phyloP scores from a whole-genome alignment of 37 sponge, comb jelly and placozoan genomes.

The Dysidea cf. avara region DNA sequence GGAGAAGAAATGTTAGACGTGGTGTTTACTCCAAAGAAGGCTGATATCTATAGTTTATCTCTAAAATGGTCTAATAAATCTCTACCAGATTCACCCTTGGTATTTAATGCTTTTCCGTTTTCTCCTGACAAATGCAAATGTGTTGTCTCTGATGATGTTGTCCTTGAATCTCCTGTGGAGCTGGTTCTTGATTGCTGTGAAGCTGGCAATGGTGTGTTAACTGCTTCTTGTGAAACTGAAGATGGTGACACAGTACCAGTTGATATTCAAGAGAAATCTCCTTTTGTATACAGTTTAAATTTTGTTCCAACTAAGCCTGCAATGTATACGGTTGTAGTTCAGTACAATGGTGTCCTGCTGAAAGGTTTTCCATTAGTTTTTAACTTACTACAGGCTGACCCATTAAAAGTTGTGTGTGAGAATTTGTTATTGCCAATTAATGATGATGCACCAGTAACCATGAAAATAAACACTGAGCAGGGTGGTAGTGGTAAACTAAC shows the following conservation, averaged over 20 bases:
- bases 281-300: slow-evolving; percentile 31
- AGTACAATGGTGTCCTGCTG: slow-evolving; percentile 49
- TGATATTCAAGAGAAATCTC: slow-evolving; percentile 40
- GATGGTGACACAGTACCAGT: slow-evolving; percentile 56
- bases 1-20: slow-evolving; percentile 11
- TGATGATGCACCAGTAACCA: slow-evolving; percentile 7
- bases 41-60: slow-evolving; percentile 43
- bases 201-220: slow-evolving; percentile 66
- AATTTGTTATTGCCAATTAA: slow-evolving; percentile 24
- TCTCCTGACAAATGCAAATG: not conserved
- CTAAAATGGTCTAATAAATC: slow-evolving; percentile 53
- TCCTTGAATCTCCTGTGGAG: slow-evolving; percentile 44
- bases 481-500: slow-evolving; percentile 63
- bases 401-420: slow-evolving; percentile 29
- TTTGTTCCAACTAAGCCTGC: slow-evolving; percentile 45
- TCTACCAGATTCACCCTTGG: slow-evolving; percentile 69
- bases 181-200: slow-evolving; percentile 35
- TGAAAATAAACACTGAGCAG: slow-evolving; percentile 43
- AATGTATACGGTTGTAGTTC: slow-evolving; percentile 50
- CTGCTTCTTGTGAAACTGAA: slow-evolving; percentile 43
- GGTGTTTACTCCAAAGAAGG: slow-evolving; percentile 46
- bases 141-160: too few relatives aligned
- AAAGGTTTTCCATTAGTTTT: slow-evolving; percentile 63
- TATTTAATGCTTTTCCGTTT: slow-evolving; percentile 36
- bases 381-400: slow-evolving; percentile 51